Base-by-base conservation (phyloP, 2,113 vertebrate species). In the Elephas maximus region DNA sequence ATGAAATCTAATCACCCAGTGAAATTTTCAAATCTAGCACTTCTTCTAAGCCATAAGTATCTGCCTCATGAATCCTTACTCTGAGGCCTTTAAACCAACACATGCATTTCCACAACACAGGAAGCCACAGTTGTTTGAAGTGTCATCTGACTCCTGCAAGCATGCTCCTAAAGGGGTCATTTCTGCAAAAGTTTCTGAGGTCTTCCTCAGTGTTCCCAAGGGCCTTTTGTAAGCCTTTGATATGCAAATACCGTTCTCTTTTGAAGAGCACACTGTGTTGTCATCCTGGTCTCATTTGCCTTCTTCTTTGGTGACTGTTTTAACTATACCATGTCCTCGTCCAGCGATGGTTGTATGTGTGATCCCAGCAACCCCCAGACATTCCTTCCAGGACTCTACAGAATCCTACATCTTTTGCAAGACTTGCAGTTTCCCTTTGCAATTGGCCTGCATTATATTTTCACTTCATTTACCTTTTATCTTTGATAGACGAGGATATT, bases 301-400 rank as follows among this genome's bases (percentile, higher is more conserved):
- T 37, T 41, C 82, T 45, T 48, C 45, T n/a, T 11, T 6, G 0
- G 1, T 9, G 26, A 23, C 69, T 53, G 4, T 12, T 74, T 48
- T 26, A 83, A 81, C n/a, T n/a, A 37, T 18, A 57, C 45, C 62
- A 7, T 57, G 41, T 69, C 62, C 67, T 71, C 4, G 23, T 10
- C 30, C 33, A 5, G 10, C 45, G 6, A 0, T 0, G 8, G 44
- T 48, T 4, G 0, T 0, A 0, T 4, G 20, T n/a, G 53, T 69
- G 84, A 79, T 24, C 23, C 23, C 7, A 57, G 45, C n/a, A 0
- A 6, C 60, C 24, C 33, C 3, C 26, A 24, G 2, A 28, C 20
- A 4, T 6, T 18, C 15, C 12, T n/a, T 71, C 17, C 71, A 1
- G 0, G 24, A 41, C n/a, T 53, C 67, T 8, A 8, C 41, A 8